Evolutionary conservation across 2,797 vertebrate species (phyloP), one percentile per base, ranked within the genome.

Genomic region (Pangasius krempfi): DNA sequence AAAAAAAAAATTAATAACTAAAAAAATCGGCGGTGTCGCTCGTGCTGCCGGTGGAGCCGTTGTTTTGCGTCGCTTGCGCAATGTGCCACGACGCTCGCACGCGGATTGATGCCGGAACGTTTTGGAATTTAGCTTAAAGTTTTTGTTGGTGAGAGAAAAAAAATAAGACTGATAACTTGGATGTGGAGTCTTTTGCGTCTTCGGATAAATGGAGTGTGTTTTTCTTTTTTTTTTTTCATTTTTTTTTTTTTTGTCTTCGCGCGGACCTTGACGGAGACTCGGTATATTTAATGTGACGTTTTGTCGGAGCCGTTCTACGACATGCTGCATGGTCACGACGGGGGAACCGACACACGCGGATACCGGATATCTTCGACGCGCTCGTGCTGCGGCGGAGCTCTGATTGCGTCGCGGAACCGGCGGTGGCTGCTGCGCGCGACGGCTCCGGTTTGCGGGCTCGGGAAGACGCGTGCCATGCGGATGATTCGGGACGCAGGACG

Each of bases 381-480:
- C 86, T 81, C 85, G 89, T 68, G 87, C 66, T 93, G 93, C 92
- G 92, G 94, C 92, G 93, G 93, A 89, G 72, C 85, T 82, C 81
- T 93, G 94, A 94, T 94, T 95, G 95, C 94, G 94, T 93, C 91
- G 91, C 90, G 91, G 93, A 93, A 88, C 93, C 93, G 90, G 93
- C 93, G 93, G 62, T 12, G 62, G 47, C 64, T 85, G 90, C 94
- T 95, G 94, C 93, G 95, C 94, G 94, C 85, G 93, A 92, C 93
- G 86, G 92, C 91, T 86, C 72, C 91, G 92, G 92, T 89, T 91
- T 80, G 92, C 93, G 93, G 94, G 95, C 93, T 92, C 93, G 93
- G 93, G 91, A 93, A 93, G 92, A 89, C 89, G 94, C 93, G 94
- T 95, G 94, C 94, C 94, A 96, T 96, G 96, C 95, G 93, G 94